These are phyloP conservation scores for Pseudomyrmex pallidus DNA, from an alignment of 1,140 invertebrate species.

Conservation along the genomic window DNA sequence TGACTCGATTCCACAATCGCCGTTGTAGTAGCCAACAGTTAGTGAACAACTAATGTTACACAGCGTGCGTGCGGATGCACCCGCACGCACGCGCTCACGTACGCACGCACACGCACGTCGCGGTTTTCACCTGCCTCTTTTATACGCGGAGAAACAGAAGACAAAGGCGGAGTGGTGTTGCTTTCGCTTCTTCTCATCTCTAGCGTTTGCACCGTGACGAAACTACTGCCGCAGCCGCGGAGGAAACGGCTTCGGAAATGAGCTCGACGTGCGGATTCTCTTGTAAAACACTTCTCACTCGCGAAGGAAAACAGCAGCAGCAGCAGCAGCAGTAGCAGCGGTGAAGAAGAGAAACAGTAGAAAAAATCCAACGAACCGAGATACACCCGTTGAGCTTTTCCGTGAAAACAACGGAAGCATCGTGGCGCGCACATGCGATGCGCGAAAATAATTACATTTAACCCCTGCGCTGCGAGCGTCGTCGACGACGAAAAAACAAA, in stretches of 20 bases:
- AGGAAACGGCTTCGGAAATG: constrained; percentile 36
- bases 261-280: constrained; percentile 37
- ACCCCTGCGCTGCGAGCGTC: constrained; percentile 54
- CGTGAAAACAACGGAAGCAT: constrained; percentile 65
- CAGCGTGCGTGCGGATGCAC: constrained; percentile 20
- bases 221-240: neutral
- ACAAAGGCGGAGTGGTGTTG: constrained; percentile 69
- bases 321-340: neutral
- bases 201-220: constrained; percentile 43
- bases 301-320: constrained; percentile 18
- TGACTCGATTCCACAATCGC: constrained; percentile 7
- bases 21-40: constrained; percentile 1
- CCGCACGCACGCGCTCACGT: constrained; percentile 30
- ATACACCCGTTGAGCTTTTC: constrained; percentile 67
- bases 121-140: constrained; percentile 66
- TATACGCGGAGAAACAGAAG: constrained; percentile 42
- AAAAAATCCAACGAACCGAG: constrained; percentile 69
- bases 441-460: constrained; percentile 78
- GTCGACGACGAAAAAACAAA: neutral
- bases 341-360: neutral
- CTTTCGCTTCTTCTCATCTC: constrained; percentile 67
- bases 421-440: constrained; percentile 64
- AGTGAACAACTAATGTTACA: constrained; percentile 43
- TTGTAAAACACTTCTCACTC: constrained; percentile 17
- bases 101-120: constrained; percentile 33